These are phyloP conservation scores for Psilopogon haemacephalus DNA, from an alignment of 2,113 vertebrate genomes.

Conservation along the genomic window DNA sequence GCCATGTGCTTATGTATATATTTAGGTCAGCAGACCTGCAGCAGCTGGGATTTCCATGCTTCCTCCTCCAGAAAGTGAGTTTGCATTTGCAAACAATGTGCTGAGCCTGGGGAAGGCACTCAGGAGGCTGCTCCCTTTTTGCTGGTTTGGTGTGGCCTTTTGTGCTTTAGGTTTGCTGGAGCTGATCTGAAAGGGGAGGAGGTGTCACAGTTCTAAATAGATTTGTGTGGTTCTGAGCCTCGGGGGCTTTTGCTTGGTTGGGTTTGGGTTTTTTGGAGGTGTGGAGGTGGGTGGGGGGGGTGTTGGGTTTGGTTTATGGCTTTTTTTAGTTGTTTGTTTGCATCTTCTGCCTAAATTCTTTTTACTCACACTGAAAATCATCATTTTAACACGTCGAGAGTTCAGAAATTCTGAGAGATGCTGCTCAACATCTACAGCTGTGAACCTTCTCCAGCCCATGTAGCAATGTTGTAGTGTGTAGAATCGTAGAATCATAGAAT, in stretches of 20 bases:
- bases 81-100: not conserved
- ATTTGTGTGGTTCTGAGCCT: not conserved
- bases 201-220: not conserved
- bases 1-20: not conserved
- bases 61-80: not conserved
- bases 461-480: not conserved
- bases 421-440: not conserved
- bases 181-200: not conserved
- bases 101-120: not conserved
- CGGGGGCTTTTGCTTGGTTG: not conserved
- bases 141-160: not conserved
- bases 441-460: not conserved
- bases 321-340: not conserved
- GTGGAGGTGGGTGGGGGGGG: too few relatives aligned
- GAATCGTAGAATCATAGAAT: too few relatives aligned
- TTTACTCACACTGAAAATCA: not conserved
- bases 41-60: not conserved
- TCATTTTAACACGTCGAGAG: not conserved
- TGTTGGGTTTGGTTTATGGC: not conserved
- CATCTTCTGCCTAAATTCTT: not conserved
- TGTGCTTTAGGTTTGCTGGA: not conserved
- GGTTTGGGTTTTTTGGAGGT: not conserved
- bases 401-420: not conserved
- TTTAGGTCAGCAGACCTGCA: not conserved
- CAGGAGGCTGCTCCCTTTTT: not conserved